phyloP scores from a whole-genome alignment of 1,140 invertebrate genomes.

The Caenorhabditis briggsae region DNA sequence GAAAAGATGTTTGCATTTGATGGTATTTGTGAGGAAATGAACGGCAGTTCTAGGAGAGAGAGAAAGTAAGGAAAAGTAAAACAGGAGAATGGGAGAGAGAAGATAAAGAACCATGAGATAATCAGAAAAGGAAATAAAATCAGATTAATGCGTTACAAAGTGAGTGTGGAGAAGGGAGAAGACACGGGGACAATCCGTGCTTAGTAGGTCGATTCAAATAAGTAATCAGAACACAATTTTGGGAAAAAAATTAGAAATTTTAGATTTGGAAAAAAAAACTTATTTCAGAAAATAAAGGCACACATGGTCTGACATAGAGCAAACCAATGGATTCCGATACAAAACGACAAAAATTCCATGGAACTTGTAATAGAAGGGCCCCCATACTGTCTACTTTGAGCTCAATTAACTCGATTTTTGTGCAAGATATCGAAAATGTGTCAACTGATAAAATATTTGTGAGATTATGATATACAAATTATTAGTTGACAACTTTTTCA shows the following conservation, averaged over 20 bases:
- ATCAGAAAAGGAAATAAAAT: slow-evolving; percentile 37
- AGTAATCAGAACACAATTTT: neutral
- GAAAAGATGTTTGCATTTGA: slow-evolving; percentile 29
- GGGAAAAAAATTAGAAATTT: neutral
- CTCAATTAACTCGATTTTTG: no score
- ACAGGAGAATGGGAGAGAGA: neutral
- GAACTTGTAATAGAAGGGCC: no score
- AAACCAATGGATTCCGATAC: no score
- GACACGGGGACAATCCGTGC: neutral
- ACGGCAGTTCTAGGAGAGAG: neutral
- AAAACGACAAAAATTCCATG: no score
- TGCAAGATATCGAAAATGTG: no score
- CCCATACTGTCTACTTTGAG: no score
- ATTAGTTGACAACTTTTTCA: no score
- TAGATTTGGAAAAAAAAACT: neutral
- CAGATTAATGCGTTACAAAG: slow-evolving; percentile 47
- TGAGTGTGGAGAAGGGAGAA: neutral
- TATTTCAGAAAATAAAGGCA: no score
- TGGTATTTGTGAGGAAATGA: slow-evolving; percentile 10
- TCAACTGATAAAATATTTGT: no score
- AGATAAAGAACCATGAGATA: slow-evolving; percentile 24
- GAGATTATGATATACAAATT: no score
- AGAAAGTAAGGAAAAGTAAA: slow-evolving; percentile 32
- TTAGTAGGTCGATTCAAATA: slow-evolving; percentile 11
- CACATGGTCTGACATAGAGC: no score